Evolutionary conservation across 2,797 vertebrate species (phyloP).

Genomic region (Rhinichthys osculus): DNA sequence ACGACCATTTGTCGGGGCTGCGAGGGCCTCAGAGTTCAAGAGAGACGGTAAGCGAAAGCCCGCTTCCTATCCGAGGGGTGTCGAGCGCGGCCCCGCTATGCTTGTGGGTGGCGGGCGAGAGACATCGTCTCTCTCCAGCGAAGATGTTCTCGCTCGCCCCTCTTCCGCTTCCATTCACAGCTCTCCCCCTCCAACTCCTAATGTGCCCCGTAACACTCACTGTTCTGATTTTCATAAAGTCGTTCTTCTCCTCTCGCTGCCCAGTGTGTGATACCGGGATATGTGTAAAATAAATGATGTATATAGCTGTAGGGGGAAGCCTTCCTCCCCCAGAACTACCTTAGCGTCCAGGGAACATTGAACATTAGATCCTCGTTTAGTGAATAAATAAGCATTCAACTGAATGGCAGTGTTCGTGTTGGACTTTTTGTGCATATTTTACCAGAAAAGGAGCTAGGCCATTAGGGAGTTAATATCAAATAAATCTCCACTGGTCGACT

Average conservation of each 20-base stretch:
- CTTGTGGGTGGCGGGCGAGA: slow-evolving; percentile 49
- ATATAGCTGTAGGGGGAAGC: slow-evolving; percentile 96
- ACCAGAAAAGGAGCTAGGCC: slow-evolving; percentile 83
- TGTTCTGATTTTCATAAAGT: slow-evolving; percentile 79
- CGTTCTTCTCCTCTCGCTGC: slow-evolving; percentile 86
- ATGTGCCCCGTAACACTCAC: slow-evolving; percentile 58
- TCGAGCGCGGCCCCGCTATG: slow-evolving; percentile 45
- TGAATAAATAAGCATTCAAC: slow-evolving; percentile 99
- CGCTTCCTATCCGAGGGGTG: slow-evolving; percentile 54
- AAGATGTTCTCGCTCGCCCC: slow-evolving; percentile 49
- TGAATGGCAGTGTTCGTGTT: slow-evolving; percentile 88
- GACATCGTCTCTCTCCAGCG: slow-evolving; percentile 41
- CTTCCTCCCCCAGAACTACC: slow-evolving; percentile 95
- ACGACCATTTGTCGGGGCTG: slow-evolving; percentile 38
- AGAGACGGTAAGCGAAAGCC: slow-evolving; percentile 37
- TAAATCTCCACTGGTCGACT: slow-evolving; percentile 99
- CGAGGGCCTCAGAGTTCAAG: slow-evolving; percentile 52
- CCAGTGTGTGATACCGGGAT: slow-evolving; percentile 97
- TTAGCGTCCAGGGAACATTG: slow-evolving; percentile 99
- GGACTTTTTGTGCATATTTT: slow-evolving; percentile 98
- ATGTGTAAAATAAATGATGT: slow-evolving; percentile 99
- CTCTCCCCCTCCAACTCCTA: slow-evolving; percentile 62
- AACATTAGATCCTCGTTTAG: slow-evolving; percentile 99
- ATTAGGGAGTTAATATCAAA: slow-evolving; percentile 99
- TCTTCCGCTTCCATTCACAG: slow-evolving; percentile 59